Conservation (phyloP, 2,888 invertebrate genomes). For the Apotomis betuletana region DNA sequence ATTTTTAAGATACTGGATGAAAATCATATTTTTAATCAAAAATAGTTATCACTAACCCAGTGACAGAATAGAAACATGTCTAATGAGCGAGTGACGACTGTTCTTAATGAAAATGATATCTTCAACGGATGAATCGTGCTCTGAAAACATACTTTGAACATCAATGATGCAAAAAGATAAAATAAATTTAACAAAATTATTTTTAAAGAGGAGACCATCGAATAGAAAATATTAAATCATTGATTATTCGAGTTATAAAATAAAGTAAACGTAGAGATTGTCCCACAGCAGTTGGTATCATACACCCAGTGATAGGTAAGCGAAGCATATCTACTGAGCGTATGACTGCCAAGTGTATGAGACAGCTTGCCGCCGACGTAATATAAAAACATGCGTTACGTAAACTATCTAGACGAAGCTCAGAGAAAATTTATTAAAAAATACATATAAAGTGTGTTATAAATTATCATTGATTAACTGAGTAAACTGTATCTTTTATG, state of each 20-base stretch:
- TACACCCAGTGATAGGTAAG: conserved; percentile 46
- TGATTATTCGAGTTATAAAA: no score
- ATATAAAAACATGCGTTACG: background rate
- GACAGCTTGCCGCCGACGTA: background rate
- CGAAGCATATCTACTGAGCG: conserved; percentile 43
- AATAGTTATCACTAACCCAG: conserved; percentile 44
- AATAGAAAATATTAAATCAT: no score
- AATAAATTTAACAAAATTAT: background rate
- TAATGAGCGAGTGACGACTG: conserved; percentile 42
- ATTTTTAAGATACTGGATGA: background rate
- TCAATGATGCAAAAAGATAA: no score
- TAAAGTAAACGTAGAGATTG: background rate
- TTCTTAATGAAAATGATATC: conserved; percentile 25
- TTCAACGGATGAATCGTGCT: no score
- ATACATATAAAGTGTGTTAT: no score
- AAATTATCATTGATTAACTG: no score
- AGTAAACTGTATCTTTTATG: no score
- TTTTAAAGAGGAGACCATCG: no score
- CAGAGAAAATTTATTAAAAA: no score
- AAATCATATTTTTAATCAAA: conserved; percentile 21
- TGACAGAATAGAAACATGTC: conserved; percentile 44
- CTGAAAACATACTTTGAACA: no score
- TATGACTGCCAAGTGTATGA: conserved; percentile 39
- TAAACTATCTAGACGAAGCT: no score
- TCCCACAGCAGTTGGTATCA: conserved; percentile 43